Base-by-base conservation (phyloP, 2,888 invertebrate species). In the Plebejus melissa region DNA sequence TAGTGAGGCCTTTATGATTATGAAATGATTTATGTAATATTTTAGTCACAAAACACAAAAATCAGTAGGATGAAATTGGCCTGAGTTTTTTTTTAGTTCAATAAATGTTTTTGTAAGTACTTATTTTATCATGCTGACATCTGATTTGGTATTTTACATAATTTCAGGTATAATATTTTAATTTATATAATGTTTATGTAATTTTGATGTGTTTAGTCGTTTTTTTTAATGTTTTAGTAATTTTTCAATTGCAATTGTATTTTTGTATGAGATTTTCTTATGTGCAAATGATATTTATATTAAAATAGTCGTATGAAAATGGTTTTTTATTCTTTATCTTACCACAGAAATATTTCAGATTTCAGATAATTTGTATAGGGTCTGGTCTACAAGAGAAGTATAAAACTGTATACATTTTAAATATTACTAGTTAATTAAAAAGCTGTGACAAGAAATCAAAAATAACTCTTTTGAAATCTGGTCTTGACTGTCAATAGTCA, bases 201-300 rank as follows among this genome's bases (percentile, higher is more conserved):
- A 79, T 81, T 82, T 82, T 76, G 77, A 80, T 79, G 79, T 81
- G 82, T 84, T 83, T 85, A 80, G 86, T 81, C 85, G 83, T 90
- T 91, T 92, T 91, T 91, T 91, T 81, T 83, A 90, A 89, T 90
- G 85, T 90, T 91, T 91, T 92, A 89, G 83, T 88, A 86, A 87
- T 82, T 88, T 91, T 93, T 91, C 89, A 90, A 89, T 90, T 93
- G 89, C 89, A 89, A 89, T 88, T 89, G 90, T 93, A 93, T 93
- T 93, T 93, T 93, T 93, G 89, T 93, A 93, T 91, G 90, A 86
- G 89, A 89, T 85, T 86, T 91, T 90, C 89, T 91, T 91, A 91
- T 88, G 91, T 93, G 92, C 90, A 91, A 91, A 90, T 90, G 87
- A 89, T 90, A 89, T 93, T 93, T 93, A 88, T 92, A 93, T 91